phyloP scores from a whole-genome alignment of 2,888 invertebrate species.

The Eumerus sabulonum region DNA sequence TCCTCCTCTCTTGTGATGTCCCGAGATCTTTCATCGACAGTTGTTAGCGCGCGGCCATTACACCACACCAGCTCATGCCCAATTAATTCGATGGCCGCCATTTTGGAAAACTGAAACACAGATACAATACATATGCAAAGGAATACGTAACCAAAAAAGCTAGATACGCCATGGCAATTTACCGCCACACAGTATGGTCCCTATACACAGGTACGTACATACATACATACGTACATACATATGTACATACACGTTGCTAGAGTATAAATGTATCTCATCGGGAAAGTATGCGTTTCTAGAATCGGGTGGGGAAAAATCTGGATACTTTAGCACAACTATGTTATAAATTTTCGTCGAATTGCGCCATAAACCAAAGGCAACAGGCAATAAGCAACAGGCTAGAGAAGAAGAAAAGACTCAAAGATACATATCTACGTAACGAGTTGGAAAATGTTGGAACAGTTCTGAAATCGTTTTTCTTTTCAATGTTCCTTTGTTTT shows the following conservation, averaged over 20 bases:
- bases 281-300: not conserved
- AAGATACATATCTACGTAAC: slow-evolving; percentile 62
- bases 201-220: slow-evolving; percentile 44
- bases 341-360: slow-evolving; percentile 64
- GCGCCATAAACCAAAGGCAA: slow-evolving; percentile 56
- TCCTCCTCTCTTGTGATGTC: not conserved
- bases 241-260: slow-evolving; percentile 9
- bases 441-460: slow-evolving; percentile 58
- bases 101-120: slow-evolving; percentile 42
- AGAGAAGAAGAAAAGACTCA: not conserved
- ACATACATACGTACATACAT: slow-evolving; percentile 3
- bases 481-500: slow-evolving; percentile 27
- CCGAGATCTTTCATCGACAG: not conserved
- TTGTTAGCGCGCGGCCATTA: slow-evolving; percentile 54
- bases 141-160: slow-evolving; percentile 59
- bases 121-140: not conserved
- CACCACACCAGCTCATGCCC: slow-evolving; percentile 63
- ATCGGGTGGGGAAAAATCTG: slow-evolving; percentile 20
- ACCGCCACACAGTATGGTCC: slow-evolving; percentile 58
- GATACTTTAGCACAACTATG: slow-evolving; percentile 53
- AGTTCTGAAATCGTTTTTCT: slow-evolving; percentile 12
- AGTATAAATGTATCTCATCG: slow-evolving; percentile 28
- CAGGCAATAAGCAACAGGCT: too few relatives aligned
- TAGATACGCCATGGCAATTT: slow-evolving; percentile 64
- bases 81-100: slow-evolving; percentile 65